Conservation (phyloP, 64 coral and sea anemone species). For the Montipora sp. region DNA sequence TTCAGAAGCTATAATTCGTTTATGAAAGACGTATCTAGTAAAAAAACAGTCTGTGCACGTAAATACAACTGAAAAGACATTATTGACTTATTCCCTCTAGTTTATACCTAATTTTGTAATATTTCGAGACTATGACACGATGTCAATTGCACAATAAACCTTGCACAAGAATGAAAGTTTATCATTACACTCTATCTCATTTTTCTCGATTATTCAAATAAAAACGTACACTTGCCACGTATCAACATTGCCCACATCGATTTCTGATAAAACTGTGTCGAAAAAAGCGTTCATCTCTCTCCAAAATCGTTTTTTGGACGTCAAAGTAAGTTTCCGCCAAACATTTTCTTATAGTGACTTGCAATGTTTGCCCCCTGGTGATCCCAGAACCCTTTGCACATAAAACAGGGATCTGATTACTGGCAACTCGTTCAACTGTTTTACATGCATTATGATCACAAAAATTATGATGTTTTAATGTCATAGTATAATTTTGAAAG, state of each 20-base stretch:
- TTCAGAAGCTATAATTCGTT: background rate
- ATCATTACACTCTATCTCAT: background rate
- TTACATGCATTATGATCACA: no score
- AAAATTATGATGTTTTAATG: no score
- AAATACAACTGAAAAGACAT: background rate
- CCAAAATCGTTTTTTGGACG: background rate
- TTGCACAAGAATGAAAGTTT: background rate
- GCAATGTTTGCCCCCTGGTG: conserved; percentile 53
- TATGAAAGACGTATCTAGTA: background rate
- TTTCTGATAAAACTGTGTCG: conserved; percentile 5
- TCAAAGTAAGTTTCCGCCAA: background rate
- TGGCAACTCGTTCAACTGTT: no score
- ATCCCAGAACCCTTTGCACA: conserved; percentile 57
- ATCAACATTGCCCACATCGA: background rate
- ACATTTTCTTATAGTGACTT: conserved; percentile 5
- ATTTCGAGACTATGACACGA: no score
- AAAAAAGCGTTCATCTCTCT: conserved; percentile 8
- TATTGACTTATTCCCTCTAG: background rate
- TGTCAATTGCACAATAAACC: no score
- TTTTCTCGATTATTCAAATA: conserved; percentile 4
- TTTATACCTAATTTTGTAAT: conserved; percentile 3
- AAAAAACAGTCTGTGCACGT: background rate
- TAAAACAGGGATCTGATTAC: background rate
- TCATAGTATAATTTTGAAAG: no score
- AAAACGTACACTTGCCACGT: conserved; percentile 17